Conservation (phyloP, 2,888 invertebrate species). For the Vandiemenella viatica region DNA sequence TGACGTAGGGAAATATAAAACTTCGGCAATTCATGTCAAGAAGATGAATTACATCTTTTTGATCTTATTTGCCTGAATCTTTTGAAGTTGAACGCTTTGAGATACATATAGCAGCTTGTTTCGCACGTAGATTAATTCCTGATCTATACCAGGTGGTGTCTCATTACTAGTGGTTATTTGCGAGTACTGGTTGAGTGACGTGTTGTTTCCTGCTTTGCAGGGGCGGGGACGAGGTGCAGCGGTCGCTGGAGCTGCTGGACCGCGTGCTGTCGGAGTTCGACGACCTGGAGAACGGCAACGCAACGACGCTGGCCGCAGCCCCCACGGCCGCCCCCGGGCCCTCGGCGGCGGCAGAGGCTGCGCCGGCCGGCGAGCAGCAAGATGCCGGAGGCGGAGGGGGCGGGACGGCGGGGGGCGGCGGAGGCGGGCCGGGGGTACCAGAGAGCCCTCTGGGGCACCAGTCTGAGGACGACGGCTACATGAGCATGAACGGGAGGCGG, state of each 20-base stretch:
- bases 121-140: too few species aligned
- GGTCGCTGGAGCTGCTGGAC: constrained; percentile 75
- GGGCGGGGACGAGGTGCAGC: constrained; percentile 76
- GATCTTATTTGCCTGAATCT: too few species aligned
- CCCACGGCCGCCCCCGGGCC: constrained; percentile 8
- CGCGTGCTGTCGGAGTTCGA: constrained; percentile 83
- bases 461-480: constrained; percentile 82
- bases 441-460: constrained; percentile 72
- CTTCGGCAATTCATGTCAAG: too few species aligned
- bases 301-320: too few species aligned
- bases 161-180: too few species aligned
- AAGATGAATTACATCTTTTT: too few species aligned
- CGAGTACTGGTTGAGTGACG: too few species aligned
- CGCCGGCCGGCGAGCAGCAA: constrained; percentile 3
- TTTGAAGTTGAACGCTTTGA: too few species aligned
- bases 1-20: too few species aligned
- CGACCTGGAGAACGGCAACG: constrained; percentile 50
- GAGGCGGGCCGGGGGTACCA: constrained; percentile 28
- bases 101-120: too few species aligned
- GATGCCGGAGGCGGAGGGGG: constrained; percentile 16
- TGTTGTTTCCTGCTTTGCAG: too few species aligned
- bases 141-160: too few species aligned
- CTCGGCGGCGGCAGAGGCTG: constrained; percentile 7
- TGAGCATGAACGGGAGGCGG: constrained; percentile 79
- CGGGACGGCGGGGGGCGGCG: constrained; percentile 26